A percentile compares a stretch with the other conserved stretches of the same genome.
These are phyloP conservation scores for Isaurus tuberculatus DNA, from an alignment of 92 coral and sea anemone species.

Conservation along the genomic window DNA sequence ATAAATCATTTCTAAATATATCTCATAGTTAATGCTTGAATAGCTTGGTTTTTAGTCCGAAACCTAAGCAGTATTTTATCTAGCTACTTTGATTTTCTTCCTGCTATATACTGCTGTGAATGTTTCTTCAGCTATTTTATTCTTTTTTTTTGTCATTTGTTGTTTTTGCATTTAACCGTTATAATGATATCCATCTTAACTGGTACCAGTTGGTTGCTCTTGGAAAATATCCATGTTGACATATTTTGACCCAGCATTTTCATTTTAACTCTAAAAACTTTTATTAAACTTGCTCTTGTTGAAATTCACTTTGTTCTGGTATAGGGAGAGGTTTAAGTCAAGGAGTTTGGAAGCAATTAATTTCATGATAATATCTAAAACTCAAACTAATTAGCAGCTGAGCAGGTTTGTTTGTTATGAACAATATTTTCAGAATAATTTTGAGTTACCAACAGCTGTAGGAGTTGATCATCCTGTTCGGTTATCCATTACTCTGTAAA, in stretches of 20 bases:
- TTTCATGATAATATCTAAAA: neutral
- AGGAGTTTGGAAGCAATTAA: neutral
- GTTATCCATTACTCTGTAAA: neutral
- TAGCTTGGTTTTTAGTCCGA: too few species aligned
- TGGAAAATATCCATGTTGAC: conserved; percentile 15
- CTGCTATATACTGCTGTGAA: conserved; percentile 9
- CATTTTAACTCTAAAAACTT: neutral
- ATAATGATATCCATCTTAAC: neutral
- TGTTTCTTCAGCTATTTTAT: conserved; percentile 29
- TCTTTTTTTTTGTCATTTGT: neutral
- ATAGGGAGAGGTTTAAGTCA: neutral
- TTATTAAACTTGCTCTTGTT: neutral
- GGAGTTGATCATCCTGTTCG: neutral
- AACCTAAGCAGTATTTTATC: too few species aligned
- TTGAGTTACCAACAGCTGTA: neutral
- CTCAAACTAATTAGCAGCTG: neutral
- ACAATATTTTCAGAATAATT: neutral
- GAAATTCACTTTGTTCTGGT: neutral
- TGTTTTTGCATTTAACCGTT: neutral
- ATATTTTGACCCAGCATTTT: neutral
- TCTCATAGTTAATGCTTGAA: neutral
- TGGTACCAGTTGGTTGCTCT: conserved; percentile 35
- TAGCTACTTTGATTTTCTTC: neutral
- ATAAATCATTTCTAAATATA: neutral
- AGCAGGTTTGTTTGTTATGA: conserved; percentile 17